Conservation (phyloP, 2,888 invertebrate genomes). For the Nudaria mundana region DNA sequence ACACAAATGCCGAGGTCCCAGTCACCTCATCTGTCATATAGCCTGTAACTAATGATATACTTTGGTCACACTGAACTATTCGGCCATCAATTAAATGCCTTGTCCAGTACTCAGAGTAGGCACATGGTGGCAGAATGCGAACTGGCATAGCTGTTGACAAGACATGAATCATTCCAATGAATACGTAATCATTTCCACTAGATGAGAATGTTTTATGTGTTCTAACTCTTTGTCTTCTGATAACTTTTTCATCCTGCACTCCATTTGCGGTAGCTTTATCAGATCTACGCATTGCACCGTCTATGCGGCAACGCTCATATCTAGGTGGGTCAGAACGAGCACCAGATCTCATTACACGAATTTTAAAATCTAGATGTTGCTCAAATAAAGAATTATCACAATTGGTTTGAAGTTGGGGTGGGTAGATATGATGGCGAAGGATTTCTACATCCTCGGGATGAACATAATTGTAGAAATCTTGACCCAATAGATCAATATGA, state of each 20-base stretch:
- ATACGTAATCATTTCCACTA: constrained; percentile 84
- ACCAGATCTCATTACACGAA: constrained; percentile 84
- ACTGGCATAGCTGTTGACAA: constrained; percentile 81
- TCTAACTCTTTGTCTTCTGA: constrained; percentile 74
- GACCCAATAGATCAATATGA: constrained; percentile 94
- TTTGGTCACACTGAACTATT: constrained; percentile 94
- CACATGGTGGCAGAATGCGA: constrained; percentile 79
- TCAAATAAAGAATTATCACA: constrained; percentile 59
- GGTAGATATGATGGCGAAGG: constrained; percentile 85
- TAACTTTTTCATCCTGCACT: constrained; percentile 75
- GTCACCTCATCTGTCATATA: constrained; percentile 94
- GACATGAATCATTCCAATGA: constrained; percentile 88
- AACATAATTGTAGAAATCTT: constrained; percentile 91
- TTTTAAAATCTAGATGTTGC: constrained; percentile 79
- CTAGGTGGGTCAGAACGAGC: constrained; percentile 86
- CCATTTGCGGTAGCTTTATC: constrained; percentile 79
- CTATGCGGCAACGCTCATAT: constrained; percentile 86
- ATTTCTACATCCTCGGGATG: constrained; percentile 91
- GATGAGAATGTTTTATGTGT: constrained; percentile 75
- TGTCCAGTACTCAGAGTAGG: constrained; percentile 93
- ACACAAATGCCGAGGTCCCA: constrained; percentile 93
- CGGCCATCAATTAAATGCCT: constrained; percentile 93
- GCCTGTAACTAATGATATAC: constrained; percentile 93
- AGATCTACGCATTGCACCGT: constrained; percentile 83
- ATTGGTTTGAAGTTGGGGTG: constrained; percentile 69